Conservation (phyloP, 1,140 invertebrate species). For the Venustaconcha ellipsiformis region DNA sequence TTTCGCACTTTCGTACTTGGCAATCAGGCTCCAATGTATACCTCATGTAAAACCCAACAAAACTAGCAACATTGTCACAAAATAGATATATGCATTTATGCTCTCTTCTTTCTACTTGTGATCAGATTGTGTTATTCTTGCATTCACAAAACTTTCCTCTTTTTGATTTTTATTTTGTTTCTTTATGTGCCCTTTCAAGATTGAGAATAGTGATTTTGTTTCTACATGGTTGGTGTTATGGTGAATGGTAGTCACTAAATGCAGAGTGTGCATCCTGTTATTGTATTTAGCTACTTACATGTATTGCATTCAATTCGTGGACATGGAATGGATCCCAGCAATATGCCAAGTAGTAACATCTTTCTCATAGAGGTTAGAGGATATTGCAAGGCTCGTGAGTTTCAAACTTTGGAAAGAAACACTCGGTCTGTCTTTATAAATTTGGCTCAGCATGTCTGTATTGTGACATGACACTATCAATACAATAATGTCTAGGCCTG, state of each 20-base stretch:
- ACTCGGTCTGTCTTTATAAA: too few species aligned
- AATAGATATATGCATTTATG: not conserved
- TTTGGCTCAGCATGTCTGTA: too few species aligned
- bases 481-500: too few species aligned
- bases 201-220: not conserved
- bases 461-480: too few species aligned
- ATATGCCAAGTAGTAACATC: too few species aligned
- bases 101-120: too few species aligned
- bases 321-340: not conserved
- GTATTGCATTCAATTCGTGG: not conserved
- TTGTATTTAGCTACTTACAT: not conserved
- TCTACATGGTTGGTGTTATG: not conserved
- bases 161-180: not conserved
- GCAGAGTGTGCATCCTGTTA: not conserved
- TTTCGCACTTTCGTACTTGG: not conserved
- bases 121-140: not conserved
- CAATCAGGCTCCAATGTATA: not conserved
- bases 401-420: too few species aligned
- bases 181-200: not conserved
- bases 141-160: not conserved
- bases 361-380: too few species aligned
- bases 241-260: not conserved
- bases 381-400: too few species aligned
- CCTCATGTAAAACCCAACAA: not conserved
- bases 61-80: not conserved